Base-by-base conservation (phyloP, 2,113 vertebrate species). In the Xiphorhynchus elegans region DNA sequence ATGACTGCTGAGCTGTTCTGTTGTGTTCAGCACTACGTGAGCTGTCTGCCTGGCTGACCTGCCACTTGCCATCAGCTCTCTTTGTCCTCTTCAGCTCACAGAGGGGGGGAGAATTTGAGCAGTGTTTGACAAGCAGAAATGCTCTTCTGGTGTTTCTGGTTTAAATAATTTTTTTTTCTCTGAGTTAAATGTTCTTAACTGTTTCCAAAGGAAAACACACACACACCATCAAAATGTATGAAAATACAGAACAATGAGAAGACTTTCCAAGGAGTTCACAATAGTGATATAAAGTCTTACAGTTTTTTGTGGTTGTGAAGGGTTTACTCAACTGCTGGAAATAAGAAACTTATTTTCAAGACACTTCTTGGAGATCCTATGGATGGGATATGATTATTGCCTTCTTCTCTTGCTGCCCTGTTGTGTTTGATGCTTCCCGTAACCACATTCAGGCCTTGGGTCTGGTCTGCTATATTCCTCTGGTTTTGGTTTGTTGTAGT, bases 21-120 rank as follows among this genome's bases (percentile, higher is more conserved):
- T 76, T 69, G 84, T 1, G 0, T 2, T 84, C 55, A 47, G 4
- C 52, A 5, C 25, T 25, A 3, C 18, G 1, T 2, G 59, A 70
- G 69, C 60, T 87, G 3, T 33, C 77, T 89, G 82, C 79, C 49
- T 92, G 79, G 39, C 75, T 89, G 76, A 4, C 42, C 17, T 90
- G 73, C 84, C 72, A 80, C 9, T 24, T 60, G 20, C 56, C 72
- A 7, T 92, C 68, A 84, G 17, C 73, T 81, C 40, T 20, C 59
- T 80, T 84, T 55, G 49, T 62, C 58, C 72, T 55, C 59, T 28
- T 33, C n/a, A 75, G 47, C 42, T 40, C 44, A 28, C 5, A 24
- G 3, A 68, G 8, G 33, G 55, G 33, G 55, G 25, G 74, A 37
- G 42, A 52, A 23, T 63, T n/a, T 42, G 19, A 78, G 40, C 1